Conservation (phyloP, 2,113 vertebrate species). For the Rhynchomys soricoides region DNA sequence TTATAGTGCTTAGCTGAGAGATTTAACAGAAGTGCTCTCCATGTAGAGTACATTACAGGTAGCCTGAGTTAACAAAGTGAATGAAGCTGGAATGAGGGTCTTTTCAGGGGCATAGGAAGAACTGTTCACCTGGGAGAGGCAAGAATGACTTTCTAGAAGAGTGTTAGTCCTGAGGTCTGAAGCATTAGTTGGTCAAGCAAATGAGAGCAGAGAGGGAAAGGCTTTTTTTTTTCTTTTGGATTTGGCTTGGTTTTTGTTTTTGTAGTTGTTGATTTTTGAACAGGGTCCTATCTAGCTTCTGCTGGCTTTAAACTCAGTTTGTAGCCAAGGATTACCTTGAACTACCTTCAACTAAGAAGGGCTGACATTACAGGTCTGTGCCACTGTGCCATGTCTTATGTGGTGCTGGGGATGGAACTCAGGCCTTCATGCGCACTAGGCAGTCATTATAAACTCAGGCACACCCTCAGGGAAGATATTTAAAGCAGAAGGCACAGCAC, state of each 20-base stretch:
- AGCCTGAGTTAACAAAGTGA: background rate
- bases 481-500: background rate
- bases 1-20: background rate
- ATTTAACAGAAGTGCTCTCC: background rate
- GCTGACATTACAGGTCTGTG: background rate
- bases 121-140: background rate
- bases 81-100: background rate
- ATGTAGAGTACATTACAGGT: background rate
- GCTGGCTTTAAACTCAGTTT: background rate
- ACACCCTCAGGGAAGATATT: background rate
- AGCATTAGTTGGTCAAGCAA: no score
- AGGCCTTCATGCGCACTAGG: background rate
- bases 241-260: no score
- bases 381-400: background rate
- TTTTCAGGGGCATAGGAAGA: background rate
- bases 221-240: no score
- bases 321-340: background rate
- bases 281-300: background rate
- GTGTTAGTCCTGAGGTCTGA: background rate
- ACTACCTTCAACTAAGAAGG: background rate
- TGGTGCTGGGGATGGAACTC: no score
- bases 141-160: slow-evolving; percentile 41
- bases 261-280: background rate
- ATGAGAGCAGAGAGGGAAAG: no score
- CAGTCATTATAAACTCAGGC: background rate